A percentile compares a stretch with the other conserved stretches of the same genome.
Conservation (phyloP, 2,113 vertebrate species). For the Pterophyllum scalare region DNA sequence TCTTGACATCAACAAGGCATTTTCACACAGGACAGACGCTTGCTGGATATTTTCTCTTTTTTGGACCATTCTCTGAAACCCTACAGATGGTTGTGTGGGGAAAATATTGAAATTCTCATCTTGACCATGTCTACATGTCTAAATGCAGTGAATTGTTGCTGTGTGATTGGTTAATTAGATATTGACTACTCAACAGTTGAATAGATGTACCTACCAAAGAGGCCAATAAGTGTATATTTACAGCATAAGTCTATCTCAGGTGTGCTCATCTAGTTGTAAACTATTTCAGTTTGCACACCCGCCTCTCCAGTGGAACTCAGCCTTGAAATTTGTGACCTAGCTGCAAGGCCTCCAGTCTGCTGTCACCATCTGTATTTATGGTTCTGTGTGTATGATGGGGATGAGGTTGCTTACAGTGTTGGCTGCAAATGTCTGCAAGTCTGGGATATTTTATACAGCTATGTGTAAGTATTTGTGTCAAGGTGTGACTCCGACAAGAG, state of each 20-base stretch:
- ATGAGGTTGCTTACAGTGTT: conserved; percentile 7
- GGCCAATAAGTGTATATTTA: too few species aligned
- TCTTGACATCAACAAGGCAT: too few species aligned
- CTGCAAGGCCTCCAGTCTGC: neutral
- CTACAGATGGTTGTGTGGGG: too few species aligned
- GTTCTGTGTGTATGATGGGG: neutral
- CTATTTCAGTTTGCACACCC: neutral
- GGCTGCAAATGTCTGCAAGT: conserved; percentile 30
- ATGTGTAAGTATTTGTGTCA: conserved; percentile 7
- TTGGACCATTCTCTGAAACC: too few species aligned
- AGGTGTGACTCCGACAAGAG: neutral
- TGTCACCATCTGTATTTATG: neutral
- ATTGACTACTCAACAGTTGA: too few species aligned
- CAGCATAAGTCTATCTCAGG: neutral
- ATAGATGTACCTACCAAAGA: too few species aligned
- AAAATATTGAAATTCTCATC: too few species aligned
- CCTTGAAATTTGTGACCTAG: neutral
- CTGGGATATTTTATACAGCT: conserved; percentile 25
- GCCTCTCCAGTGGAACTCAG: neutral
- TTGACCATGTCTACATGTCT: too few species aligned
- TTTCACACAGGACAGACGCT: too few species aligned
- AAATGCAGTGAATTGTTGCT: too few species aligned
- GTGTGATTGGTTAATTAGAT: too few species aligned
- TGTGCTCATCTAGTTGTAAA: neutral
- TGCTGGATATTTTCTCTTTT: too few species aligned